phyloP scores from a whole-genome alignment of 2,888 invertebrate genomes.

The Zaprionus lineosus region DNA sequence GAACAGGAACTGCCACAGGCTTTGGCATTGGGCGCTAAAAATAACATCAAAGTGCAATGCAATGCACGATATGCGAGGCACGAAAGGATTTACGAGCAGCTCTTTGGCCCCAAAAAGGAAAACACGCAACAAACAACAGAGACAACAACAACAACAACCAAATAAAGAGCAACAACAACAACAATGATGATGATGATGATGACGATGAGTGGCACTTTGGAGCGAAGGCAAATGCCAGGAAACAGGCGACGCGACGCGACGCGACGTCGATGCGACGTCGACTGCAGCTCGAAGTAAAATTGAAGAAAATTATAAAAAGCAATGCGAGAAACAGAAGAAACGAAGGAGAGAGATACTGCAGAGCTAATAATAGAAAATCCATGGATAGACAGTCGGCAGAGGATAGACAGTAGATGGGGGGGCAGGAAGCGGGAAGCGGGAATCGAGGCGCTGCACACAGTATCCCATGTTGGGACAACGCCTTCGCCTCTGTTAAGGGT shows the following conservation, averaged over 20 bases:
- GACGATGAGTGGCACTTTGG: slow-evolving; percentile 58
- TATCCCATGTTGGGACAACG: too few species aligned
- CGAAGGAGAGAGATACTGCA: slow-evolving; percentile 29
- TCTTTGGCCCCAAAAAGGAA: slow-evolving; percentile 45
- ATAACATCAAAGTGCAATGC: slow-evolving; percentile 66
- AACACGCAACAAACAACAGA: slow-evolving; percentile 49
- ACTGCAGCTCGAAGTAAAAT: slow-evolving; percentile 45
- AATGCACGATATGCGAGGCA: slow-evolving; percentile 55
- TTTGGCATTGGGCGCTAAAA: slow-evolving; percentile 41
- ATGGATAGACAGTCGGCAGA: too few species aligned
- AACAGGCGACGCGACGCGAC: slow-evolving; percentile 42
- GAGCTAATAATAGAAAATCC: slow-evolving; percentile 62
- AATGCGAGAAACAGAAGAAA: slow-evolving; percentile 4
- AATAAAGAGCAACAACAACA: neutral
- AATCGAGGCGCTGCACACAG: too few species aligned
- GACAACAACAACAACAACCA: slow-evolving; percentile 12
- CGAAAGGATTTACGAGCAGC: slow-evolving; percentile 74
- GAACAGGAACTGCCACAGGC: slow-evolving; percentile 1
- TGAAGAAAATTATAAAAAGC: slow-evolving; percentile 58
- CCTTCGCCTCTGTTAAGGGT: slow-evolving; percentile 22
- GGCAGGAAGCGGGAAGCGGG: too few species aligned
- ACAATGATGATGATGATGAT: slow-evolving; percentile 39
- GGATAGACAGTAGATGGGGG: too few species aligned
- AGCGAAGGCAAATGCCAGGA: slow-evolving; percentile 44
- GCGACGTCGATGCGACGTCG: slow-evolving; percentile 29